Percentiles rank a stretch among this genome's conserved stretches.
Evolutionary conservation across 2,113 vertebrate genomes (phyloP).

Genomic region (Elgaria multicarinata): DNA sequence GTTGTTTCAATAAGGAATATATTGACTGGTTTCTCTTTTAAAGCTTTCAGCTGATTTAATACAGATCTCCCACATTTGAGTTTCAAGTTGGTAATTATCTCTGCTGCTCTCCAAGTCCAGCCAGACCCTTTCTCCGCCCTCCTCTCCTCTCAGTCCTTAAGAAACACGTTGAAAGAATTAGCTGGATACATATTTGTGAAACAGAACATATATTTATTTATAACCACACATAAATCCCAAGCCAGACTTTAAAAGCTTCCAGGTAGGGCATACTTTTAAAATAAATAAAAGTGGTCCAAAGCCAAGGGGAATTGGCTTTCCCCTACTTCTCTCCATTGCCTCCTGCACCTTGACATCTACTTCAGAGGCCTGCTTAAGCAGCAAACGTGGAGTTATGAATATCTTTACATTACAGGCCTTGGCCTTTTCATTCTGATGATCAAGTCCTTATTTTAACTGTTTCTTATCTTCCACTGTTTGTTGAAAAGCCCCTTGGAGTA

Average conservation of each 20-base stretch:
- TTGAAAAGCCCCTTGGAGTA: no score
- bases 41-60: background rate
- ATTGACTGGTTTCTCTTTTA: background rate
- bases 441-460: no score
- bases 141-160: background rate
- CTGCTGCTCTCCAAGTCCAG: background rate
- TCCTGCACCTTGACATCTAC: background rate
- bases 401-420: background rate
- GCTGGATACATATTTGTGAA: background rate
- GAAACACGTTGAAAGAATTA: background rate
- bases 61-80: background rate
- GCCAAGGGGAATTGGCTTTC: background rate
- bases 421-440: background rate
- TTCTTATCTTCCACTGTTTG: no score
- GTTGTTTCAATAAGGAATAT: background rate
- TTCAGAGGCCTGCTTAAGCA: background rate
- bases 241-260: background rate
- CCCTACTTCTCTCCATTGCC: background rate
- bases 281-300: background rate
- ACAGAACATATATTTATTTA: background rate
- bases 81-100: background rate
- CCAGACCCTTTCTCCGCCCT: background rate
- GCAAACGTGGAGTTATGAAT: background rate
- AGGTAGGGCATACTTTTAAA: background rate
- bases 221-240: background rate